Base-by-base conservation (phyloP, 2,797 vertebrate genomes). In the Heterohyrax brucei region DNA sequence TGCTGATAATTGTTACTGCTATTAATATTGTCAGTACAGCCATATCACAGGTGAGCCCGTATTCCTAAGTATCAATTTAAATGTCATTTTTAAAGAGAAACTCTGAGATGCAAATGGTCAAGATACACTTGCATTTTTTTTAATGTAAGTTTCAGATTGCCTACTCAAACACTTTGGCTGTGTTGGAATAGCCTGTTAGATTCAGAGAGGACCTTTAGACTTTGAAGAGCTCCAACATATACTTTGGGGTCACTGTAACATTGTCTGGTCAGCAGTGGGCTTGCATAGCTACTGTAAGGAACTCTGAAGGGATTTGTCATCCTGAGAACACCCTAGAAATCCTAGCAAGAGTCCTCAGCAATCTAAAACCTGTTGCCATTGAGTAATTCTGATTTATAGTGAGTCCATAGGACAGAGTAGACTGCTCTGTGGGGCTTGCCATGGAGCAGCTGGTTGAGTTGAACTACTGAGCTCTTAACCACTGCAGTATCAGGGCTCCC, bases 61-160 rank as follows among this genome's bases (percentile, higher is more conserved):
- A 72, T 26, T 77, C 33, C 16, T 70, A 19, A 48, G 56, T 7
- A 39, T 22, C 76, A 77, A 78, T 62, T 84, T 92, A 92, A 93
- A 61, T 18, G 28, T 61, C 48, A n/a, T 78, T 91, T 89, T 39
- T 82, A 70, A 89, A 89, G 76, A 93, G 44, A 88, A 89, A 76
- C 13, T 85, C 19, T 64, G 44, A 88, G 28, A 79, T 53, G 9
- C 46, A 87, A 86, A 76, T 89, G 76, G 48, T 13, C 83, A 93
- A 92, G 90, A 96, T 39, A 30, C 22, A 86, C 2, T 46, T 61
- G 66, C 66, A 59, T 53, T 66, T 97, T 97, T 86, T 94, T 73
- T 13, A 59, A 4, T 0, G 0, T 59, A 59, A 33, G 1, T 92
- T 93, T 33, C 33, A 56, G 33, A 92, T 83, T 76, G 19, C n/a